A percentile compares a stretch with the other conserved stretches of the same genome.
These are phyloP conservation scores for Nylanderia fulva DNA, from an alignment of 1,140 invertebrate species.

Conservation along the genomic window DNA sequence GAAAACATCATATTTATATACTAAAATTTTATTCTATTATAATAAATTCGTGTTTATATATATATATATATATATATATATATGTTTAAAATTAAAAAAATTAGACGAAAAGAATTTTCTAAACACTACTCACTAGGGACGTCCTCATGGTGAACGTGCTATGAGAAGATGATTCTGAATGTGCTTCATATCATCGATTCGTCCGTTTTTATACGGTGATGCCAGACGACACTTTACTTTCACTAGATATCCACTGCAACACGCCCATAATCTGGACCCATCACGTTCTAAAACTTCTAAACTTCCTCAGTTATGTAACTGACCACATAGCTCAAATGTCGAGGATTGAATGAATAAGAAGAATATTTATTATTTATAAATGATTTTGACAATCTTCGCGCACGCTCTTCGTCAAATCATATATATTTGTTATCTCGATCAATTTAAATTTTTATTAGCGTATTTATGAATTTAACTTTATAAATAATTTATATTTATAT, in stretches of 20 bases:
- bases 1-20: too few relatives aligned
- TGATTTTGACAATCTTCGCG: not conserved
- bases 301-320: slow-evolving; percentile 43
- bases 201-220: slow-evolving; percentile 71
- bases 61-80: too few relatives aligned
- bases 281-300: slow-evolving; percentile 49
- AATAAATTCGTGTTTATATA: not conserved
- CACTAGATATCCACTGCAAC: slow-evolving; percentile 56
- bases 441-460: not conserved
- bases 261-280: slow-evolving; percentile 60
- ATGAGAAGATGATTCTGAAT: slow-evolving; percentile 54
- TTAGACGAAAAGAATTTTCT: not conserved
- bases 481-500: not conserved
- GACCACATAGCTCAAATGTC: not conserved
- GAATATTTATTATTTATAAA: slow-evolving; percentile 47
- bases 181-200: slow-evolving; percentile 56
- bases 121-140: slow-evolving; percentile 70
- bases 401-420: not conserved
- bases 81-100: not conserved
- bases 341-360: not conserved
- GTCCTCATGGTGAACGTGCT: slow-evolving; percentile 65
- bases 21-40: not conserved
- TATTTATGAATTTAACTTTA: slow-evolving; percentile 4
- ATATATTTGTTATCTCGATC: not conserved
- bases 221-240: slow-evolving; percentile 61